Evolutionary conservation across 2,888 invertebrate species (phyloP).

Genomic region (Drosophila nigricruria): DNA sequence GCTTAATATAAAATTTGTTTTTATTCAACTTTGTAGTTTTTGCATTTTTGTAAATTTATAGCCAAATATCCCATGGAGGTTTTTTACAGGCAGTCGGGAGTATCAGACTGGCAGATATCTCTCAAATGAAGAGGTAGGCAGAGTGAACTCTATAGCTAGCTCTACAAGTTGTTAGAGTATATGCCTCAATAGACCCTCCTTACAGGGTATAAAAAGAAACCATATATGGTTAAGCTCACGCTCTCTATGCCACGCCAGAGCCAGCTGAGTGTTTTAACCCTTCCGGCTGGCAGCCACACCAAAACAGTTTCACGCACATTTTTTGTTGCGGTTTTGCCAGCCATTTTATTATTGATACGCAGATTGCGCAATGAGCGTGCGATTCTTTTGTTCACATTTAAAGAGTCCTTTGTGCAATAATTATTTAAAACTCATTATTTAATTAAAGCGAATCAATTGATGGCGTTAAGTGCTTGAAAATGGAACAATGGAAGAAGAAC

Average conservation of each 20-base stretch:
- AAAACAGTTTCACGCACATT: conserved; percentile 27
- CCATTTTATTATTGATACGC: conserved; percentile 54
- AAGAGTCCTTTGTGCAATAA: conserved; percentile 16
- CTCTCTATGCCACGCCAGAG: not conserved
- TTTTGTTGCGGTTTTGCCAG: conserved; percentile 41
- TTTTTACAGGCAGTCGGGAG: not conserved
- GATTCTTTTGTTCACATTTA: not conserved
- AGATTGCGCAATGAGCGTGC: conserved; percentile 8
- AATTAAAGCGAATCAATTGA: conserved; percentile 50
- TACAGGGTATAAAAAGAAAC: not conserved
- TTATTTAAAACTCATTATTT: conserved; percentile 44
- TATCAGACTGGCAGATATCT: not conserved
- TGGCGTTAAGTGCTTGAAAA: conserved; percentile 33
- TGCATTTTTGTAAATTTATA: conserved; percentile 4
- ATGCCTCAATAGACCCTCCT: no score
- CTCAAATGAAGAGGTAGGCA: not conserved
- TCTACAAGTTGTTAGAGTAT: no score
- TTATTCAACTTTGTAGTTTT: not conserved
- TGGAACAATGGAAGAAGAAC: conserved; percentile 26
- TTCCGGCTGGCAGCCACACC: conserved; percentile 27
- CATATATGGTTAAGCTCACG: not conserved
- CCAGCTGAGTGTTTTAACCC: conserved; percentile 2
- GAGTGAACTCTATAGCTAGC: not conserved
- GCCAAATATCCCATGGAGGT: not conserved
- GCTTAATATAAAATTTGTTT: conserved; percentile 10